Conservation (phyloP, 2,113 vertebrate genomes). For the Bufo bufo region DNA sequence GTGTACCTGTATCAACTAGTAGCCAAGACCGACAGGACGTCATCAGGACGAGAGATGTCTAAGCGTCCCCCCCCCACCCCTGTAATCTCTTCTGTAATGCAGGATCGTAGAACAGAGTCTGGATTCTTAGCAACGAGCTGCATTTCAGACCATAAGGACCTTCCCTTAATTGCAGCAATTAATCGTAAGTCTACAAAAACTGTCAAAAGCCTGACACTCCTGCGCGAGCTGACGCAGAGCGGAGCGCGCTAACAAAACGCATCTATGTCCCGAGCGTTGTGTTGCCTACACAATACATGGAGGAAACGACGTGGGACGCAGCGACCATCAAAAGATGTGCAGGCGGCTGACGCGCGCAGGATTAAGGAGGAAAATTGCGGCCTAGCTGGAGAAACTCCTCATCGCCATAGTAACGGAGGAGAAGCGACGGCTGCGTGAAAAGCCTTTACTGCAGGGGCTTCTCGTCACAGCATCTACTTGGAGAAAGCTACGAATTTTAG, state of each 20-base stretch:
- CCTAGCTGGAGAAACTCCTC: not conserved
- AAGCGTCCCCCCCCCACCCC: not conserved
- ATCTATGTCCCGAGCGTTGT: too few species aligned
- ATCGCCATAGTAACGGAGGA: conserved; percentile 1
- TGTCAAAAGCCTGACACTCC: not conserved
- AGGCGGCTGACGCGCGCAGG: conserved; percentile 5
- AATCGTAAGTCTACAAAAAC: not conserved
- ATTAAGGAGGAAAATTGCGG: not conserved
- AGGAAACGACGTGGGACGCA: not conserved
- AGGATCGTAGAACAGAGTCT: not conserved
- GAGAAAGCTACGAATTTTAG: not conserved
- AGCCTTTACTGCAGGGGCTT: not conserved
- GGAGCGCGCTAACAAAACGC: not conserved
- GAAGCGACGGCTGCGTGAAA: not conserved
- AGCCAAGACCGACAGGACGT: too few species aligned
- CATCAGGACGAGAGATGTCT: too few species aligned
- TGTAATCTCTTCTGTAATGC: not conserved
- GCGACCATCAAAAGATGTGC: not conserved
- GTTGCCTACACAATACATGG: not conserved
- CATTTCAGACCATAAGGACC: not conserved
- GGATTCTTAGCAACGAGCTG: not conserved
- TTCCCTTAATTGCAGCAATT: conserved; percentile 25
- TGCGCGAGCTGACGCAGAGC: not conserved
- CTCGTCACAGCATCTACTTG: not conserved
- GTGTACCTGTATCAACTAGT: too few species aligned